Conservation (phyloP, 37 sponge, comb jelly and placozoan species). For the Trichoplax adhaerens region DNA sequence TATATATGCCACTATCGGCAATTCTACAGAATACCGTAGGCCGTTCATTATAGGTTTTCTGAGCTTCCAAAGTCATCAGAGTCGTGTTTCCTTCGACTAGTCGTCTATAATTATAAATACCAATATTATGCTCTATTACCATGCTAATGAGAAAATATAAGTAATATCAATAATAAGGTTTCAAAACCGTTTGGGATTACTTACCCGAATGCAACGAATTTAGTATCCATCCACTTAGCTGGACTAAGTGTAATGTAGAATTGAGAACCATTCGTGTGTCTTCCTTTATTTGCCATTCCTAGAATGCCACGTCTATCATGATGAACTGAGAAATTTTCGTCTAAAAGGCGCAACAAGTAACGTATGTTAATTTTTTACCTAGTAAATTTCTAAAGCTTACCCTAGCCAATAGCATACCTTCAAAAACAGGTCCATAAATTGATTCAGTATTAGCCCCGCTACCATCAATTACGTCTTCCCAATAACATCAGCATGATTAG, state of each 20-base stretch:
- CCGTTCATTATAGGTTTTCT: constrained; percentile 57
- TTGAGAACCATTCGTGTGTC: constrained; percentile 71
- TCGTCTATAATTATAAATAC: constrained; percentile 15
- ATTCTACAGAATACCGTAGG: constrained; percentile 29
- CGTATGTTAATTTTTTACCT: neutral
- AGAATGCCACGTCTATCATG: constrained; percentile 53
- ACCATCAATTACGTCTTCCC: constrained; percentile 19
- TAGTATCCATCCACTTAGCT: constrained; percentile 72
- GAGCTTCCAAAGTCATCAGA: constrained; percentile 27
- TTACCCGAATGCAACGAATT: constrained; percentile 81
- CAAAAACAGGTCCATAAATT: constrained; percentile 2
- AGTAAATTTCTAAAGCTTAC: neutral
- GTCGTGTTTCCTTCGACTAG: constrained; percentile 43
- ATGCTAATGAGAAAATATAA: neutral
- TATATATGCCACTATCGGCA: constrained; percentile 34
- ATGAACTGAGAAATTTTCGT: constrained; percentile 56
- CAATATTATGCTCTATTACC: neutral
- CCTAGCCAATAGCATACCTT: neutral
- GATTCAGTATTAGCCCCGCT: constrained; percentile 24
- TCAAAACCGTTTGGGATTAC: neutral
- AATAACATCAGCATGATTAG: neutral
- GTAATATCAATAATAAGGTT: constrained; percentile 1
- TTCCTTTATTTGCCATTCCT: constrained; percentile 80
- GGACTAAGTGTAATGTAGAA: constrained; percentile 82
- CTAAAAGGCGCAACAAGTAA: neutral